Base-by-base conservation (phyloP, 53 echinoderm and acorn worm species). In the Pentamera pediparva region DNA sequence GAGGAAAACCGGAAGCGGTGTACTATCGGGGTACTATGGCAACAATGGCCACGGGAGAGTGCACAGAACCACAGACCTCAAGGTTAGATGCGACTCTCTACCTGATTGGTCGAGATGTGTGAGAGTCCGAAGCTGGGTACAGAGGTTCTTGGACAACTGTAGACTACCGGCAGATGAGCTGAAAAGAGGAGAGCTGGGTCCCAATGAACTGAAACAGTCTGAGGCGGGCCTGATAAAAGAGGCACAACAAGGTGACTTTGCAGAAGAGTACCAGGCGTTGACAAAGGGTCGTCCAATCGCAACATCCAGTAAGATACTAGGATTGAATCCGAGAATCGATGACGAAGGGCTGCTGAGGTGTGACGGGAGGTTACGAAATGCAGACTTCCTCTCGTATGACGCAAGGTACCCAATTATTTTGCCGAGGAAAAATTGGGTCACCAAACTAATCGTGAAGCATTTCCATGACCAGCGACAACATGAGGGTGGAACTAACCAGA, bases 141-240 rank as follows among this genome's bases (percentile, higher is more conserved):
- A 37, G 58, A 75, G 58, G 58, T 75, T 75, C 26, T 35, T 75
- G 2, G 35, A 57, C 59, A 75, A 75, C 58, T 75, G 75, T 25
- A 35, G 75, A n/a, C 6, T 58, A 22, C 37, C 18, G 3, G 12
- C 33, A 13, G 4, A 6, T 35, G 57, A 36, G 5, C 19, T 36
- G 9, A 57, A 15, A 37, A 35, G 3, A 7, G 58, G 75, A 24
- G 56, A 59, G 24, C 15, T 75, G n/a, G 19, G 21, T 1, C 54
- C 54, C 26, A 26, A 54, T 21, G 54, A 54, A 7, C 54, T 54
- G 26, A 9, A 26, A 54, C 21, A 54, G n/a, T 15, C 54, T 22
- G 54, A 2, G 54, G 21, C 20, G 20, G 1, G 54, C 1, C 1
- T 54, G 7, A n/a, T 54, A 54, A 1, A 26, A 8, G 7, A n/a